These are phyloP conservation scores for Lophura nycthemera DNA, from an alignment of 2,113 vertebrate genomes.

Conservation along the genomic window DNA sequence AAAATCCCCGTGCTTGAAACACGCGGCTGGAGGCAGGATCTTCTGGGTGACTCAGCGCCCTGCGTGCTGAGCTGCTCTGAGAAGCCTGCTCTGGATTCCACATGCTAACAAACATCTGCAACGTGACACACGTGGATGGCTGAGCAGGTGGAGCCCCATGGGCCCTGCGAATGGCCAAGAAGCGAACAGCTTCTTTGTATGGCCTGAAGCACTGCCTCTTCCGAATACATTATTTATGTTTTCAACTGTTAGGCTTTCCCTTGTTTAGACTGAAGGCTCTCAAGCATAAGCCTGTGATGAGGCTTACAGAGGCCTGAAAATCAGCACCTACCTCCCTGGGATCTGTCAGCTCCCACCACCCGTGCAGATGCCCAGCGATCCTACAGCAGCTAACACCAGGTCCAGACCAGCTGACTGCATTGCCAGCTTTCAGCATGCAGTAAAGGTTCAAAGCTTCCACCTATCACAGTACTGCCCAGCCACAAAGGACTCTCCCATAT, in stretches of 20 bases:
- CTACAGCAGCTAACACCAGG: not conserved
- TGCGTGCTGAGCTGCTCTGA: not conserved
- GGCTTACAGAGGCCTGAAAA: not conserved
- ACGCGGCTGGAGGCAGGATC: not conserved
- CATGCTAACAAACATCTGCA: not conserved
- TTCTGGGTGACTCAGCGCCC: not conserved
- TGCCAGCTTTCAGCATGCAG: not conserved
- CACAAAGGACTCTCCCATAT: not conserved
- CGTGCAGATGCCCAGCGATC: fast-evolving
- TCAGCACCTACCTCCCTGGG: not conserved
- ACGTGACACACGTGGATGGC: not conserved
- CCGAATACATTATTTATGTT: not conserved
- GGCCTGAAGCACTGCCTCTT: not conserved
- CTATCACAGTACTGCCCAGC: not conserved
- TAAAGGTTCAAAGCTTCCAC: not conserved
- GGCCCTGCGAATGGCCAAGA: not conserved
- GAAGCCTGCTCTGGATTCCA: not conserved
- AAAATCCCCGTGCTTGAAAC: not conserved
- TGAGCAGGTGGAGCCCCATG: not conserved
- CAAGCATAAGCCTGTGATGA: not conserved
- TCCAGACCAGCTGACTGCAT: not conserved
- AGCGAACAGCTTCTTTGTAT: not conserved
- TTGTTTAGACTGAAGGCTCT: slow-evolving; percentile 16
- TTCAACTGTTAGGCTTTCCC: not conserved
- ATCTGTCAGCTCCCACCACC: not conserved